These are phyloP conservation scores for Picus viridis DNA, from an alignment of 2,797 vertebrate species.

Conservation along the genomic window DNA sequence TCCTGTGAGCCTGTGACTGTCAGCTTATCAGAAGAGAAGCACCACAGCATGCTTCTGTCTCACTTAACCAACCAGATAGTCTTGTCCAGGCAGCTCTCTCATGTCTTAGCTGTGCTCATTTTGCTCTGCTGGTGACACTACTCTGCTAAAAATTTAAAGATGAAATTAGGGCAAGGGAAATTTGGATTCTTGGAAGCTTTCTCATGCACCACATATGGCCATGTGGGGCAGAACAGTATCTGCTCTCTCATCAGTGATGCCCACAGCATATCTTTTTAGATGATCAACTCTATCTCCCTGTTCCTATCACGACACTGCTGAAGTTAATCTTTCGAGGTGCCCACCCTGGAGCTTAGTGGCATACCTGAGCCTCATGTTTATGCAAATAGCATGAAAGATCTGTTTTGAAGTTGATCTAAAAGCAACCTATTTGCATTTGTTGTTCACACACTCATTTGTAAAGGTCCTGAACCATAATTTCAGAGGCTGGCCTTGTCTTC, in stretches of 20 bases:
- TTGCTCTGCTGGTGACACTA: background rate
- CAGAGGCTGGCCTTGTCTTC: background rate
- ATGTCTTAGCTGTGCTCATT: background rate
- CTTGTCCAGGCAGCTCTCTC: background rate
- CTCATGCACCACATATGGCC: background rate
- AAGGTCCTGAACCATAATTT: background rate
- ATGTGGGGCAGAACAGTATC: background rate
- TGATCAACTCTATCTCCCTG: background rate
- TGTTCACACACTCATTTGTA: background rate
- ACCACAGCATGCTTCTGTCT: background rate
- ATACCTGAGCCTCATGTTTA: background rate
- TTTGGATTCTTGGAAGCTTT: background rate
- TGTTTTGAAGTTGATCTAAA: background rate
- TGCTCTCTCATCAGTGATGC: background rate
- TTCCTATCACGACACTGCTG: background rate
- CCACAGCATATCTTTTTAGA: background rate
- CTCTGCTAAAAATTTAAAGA: background rate
- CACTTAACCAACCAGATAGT: background rate
- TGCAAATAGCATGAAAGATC: background rate
- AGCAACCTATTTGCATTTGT: background rate
- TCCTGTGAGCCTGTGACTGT: background rate
- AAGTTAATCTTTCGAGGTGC: background rate
- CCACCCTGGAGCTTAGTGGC: background rate
- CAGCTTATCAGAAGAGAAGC: background rate
- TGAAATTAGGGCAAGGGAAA: background rate